Evolutionary conservation across 1,140 invertebrate species (phyloP).

Genomic region (Pteromalus puparum): DNA sequence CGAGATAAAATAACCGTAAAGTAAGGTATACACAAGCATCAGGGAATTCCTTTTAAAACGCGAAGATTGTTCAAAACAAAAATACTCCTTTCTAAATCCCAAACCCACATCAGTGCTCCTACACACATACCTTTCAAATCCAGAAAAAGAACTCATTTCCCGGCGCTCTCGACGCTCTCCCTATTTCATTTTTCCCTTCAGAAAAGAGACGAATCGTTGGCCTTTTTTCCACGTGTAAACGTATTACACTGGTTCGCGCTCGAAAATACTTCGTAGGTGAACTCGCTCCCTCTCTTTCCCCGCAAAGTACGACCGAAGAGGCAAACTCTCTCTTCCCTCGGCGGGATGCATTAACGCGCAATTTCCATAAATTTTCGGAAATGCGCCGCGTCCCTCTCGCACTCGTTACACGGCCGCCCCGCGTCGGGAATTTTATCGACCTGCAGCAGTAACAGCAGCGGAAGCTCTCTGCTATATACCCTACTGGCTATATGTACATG

Average conservation of each 20-base stretch:
- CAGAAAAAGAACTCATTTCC: neutral
- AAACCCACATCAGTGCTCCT: too few species aligned
- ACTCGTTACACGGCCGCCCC: slow-evolving; percentile 10
- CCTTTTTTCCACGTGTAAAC: neutral
- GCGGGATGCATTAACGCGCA: slow-evolving; percentile 53
- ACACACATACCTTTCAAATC: too few species aligned
- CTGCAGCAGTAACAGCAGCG: neutral
- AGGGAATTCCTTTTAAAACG: neutral
- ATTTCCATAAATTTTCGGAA: slow-evolving; percentile 57
- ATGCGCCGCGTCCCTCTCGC: slow-evolving; percentile 26
- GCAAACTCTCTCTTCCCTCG: neutral
- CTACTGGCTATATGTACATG: neutral
- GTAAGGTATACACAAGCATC: too few species aligned
- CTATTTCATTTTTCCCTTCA: neutral
- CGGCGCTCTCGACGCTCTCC: too few species aligned
- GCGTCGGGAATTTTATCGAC: slow-evolving; percentile 46
- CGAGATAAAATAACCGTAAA: neutral
- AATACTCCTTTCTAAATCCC: too few species aligned
- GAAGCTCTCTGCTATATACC: too few species aligned
- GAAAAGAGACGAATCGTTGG: neutral
- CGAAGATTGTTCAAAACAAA: neutral
- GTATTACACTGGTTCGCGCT: slow-evolving; percentile 21
- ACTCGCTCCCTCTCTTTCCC: neutral
- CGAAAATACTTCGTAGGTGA: slow-evolving; percentile 28
- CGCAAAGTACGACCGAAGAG: slow-evolving; percentile 30